A percentile compares a stretch with the other conserved stretches of the same genome.
phyloP scores from a whole-genome alignment of 2,797 vertebrate species.

The Menidia menidia region DNA sequence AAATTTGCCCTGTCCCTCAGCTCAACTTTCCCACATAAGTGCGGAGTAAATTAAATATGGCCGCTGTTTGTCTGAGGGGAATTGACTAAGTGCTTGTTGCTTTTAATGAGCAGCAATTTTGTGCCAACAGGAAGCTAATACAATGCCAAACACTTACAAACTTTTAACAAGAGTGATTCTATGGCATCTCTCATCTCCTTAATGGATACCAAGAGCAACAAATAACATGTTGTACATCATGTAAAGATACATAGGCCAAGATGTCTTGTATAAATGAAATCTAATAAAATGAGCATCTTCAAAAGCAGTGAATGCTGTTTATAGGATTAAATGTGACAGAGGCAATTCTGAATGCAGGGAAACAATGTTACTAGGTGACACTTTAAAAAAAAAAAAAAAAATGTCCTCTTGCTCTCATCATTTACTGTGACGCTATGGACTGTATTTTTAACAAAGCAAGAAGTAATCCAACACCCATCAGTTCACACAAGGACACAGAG shows the following conservation, averaged over 20 bases:
- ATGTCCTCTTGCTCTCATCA: no score
- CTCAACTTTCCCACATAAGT: conserved; percentile 14
- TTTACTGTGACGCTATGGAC: no score
- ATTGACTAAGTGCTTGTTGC: conserved; percentile 33
- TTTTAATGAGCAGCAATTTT: conserved; percentile 47
- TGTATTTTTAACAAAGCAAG: neutral
- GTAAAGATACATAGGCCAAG: conserved; percentile 28
- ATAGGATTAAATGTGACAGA: conserved; percentile 20
- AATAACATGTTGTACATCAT: conserved; percentile 12
- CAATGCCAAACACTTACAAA: conserved; percentile 35
- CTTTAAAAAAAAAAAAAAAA: no score
- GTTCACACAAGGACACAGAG: conserved; percentile 69
- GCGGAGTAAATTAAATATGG: conserved; percentile 26
- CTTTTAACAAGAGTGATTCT: conserved; percentile 41
- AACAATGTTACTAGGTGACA: neutral
- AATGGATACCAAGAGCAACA: conserved; percentile 52
- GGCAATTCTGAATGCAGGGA: neutral
- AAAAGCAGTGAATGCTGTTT: conserved; percentile 3
- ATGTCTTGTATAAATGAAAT: conserved; percentile 23
- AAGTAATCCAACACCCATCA: conserved; percentile 13
- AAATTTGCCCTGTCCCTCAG: conserved; percentile 1
- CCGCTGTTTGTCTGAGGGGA: conserved; percentile 7
- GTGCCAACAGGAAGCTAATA: conserved; percentile 31
- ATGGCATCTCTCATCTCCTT: conserved; percentile 45
- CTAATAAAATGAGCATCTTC: conserved; percentile 29